phyloP scores from a whole-genome alignment of 2,113 vertebrate species.

The Bubo blakistoni region DNA sequence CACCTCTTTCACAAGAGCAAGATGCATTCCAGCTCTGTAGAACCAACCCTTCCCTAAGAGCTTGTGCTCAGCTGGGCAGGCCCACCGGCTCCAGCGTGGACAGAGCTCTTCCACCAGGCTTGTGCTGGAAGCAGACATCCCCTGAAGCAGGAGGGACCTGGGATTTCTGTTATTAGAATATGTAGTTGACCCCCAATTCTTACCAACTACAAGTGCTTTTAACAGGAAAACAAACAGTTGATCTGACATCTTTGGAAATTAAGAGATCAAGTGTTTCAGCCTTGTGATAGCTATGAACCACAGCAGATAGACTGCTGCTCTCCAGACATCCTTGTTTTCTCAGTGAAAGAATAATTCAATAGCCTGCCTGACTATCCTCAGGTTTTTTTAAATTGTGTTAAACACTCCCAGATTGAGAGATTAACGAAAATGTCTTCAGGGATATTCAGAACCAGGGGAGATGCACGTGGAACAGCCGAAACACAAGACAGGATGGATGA shows the following conservation, averaged over 20 bases:
- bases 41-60: fast-evolving
- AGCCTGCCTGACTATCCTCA: not conserved
- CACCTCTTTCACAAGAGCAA: not conserved
- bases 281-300: not conserved
- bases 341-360: not conserved
- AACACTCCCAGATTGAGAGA: not conserved
- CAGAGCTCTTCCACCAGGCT: not conserved
- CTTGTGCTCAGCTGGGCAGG: not conserved
- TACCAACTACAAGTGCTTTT: not conserved
- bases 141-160: not conserved
- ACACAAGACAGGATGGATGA: fast-evolving
- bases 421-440: not conserved
- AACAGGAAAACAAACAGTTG: not conserved
- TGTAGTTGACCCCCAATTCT: not conserved
- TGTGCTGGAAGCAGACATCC: not conserved
- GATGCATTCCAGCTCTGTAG: not conserved
- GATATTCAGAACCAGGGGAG: not conserved
- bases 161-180: not conserved
- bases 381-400: not conserved
- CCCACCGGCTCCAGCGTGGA: not conserved
- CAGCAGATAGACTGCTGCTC: not conserved
- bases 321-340: not conserved
- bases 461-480: not conserved
- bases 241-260: not conserved
- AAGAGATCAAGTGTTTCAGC: not conserved